A percentile compares a stretch with the other conserved stretches of the same genome.
These are phyloP conservation scores for Monopterus albus DNA, from an alignment of 2,113 vertebrate genomes.

Conservation along the genomic window DNA sequence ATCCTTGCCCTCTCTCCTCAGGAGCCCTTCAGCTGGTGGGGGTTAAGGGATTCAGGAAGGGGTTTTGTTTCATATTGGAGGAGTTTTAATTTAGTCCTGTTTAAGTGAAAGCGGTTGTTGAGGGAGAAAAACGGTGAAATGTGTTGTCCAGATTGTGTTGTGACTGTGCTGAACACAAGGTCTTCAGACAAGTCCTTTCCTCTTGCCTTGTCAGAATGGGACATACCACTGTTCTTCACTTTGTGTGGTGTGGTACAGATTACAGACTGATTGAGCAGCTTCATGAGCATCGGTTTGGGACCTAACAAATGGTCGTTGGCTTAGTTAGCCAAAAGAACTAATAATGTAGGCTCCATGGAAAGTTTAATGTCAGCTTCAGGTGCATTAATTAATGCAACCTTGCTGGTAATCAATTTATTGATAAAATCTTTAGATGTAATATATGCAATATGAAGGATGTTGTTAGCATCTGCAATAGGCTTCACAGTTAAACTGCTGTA, in stretches of 20 bases:
- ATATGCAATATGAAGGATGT: constrained; percentile 1
- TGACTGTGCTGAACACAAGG: constrained; percentile 24
- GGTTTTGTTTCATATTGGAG: constrained; percentile 57
- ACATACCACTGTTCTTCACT: constrained; percentile 32
- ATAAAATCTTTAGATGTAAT: neutral
- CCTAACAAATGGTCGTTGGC: constrained; percentile 1
- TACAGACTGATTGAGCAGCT: constrained; percentile 30
- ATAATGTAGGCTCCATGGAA: constrained; percentile 15
- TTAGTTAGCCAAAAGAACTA: constrained; percentile 8
- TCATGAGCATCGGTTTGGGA: constrained; percentile 7
- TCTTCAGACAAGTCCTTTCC: constrained; percentile 20
- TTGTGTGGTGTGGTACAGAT: constrained; percentile 43
- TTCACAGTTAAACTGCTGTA: constrained; percentile 1
- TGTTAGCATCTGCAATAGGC: constrained; percentile 6
- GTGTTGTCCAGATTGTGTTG: constrained; percentile 70
- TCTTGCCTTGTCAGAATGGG: constrained; percentile 32
- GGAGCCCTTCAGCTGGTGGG: constrained; percentile 39
- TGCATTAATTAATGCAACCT: constrained; percentile 10
- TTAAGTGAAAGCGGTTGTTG: constrained; percentile 41
- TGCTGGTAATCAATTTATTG: neutral
- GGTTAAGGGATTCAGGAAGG: constrained; percentile 51
- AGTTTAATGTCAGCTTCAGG: constrained; percentile 8
- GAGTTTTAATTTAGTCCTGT: constrained; percentile 52
- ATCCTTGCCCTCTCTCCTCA: constrained; percentile 23
- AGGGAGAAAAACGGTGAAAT: constrained; percentile 49